Evolutionary conservation across 2,888 invertebrate genomes (phyloP).

Genomic region (Asteroscopus sphinx): DNA sequence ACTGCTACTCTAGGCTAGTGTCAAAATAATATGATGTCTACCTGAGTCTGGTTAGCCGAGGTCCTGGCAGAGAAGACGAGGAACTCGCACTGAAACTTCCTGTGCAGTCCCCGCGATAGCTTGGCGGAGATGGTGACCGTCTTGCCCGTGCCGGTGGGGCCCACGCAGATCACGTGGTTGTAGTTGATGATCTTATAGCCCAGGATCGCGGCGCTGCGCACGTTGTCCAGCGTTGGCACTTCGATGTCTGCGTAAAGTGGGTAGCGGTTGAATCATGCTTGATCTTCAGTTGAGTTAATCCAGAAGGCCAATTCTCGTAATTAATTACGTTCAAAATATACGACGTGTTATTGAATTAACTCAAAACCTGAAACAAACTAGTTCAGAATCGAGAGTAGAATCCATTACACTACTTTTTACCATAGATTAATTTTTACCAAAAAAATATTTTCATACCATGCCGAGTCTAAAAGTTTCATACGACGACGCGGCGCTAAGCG

Average conservation of each 20-base stretch:
- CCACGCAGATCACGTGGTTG: constrained; percentile 93
- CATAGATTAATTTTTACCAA: too few species aligned
- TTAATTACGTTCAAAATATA: too few species aligned
- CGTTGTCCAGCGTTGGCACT: constrained; percentile 93
- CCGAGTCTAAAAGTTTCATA: too few species aligned
- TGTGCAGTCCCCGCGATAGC: constrained; percentile 92
- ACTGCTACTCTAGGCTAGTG: too few species aligned
- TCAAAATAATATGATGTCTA: constrained; percentile 67
- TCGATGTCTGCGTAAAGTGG: constrained; percentile 90
- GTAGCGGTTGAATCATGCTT: not conserved
- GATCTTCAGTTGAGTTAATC: too few species aligned
- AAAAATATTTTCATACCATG: too few species aligned
- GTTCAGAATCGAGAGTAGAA: too few species aligned
- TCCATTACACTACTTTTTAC: too few species aligned
- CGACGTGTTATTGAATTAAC: too few species aligned
- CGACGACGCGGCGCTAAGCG: too few species aligned
- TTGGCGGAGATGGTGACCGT: constrained; percentile 94
- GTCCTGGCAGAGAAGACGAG: constrained; percentile 97
- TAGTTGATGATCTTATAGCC: constrained; percentile 92
- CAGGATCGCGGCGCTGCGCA: constrained; percentile 91
- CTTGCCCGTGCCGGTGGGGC: constrained; percentile 96
- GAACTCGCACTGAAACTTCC: constrained; percentile 95
- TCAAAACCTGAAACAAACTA: too few species aligned
- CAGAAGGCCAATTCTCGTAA: too few species aligned
- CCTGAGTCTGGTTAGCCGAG: constrained; percentile 96